Conservation (phyloP, 2,113 vertebrate species). For the Vombatus ursinus region DNA sequence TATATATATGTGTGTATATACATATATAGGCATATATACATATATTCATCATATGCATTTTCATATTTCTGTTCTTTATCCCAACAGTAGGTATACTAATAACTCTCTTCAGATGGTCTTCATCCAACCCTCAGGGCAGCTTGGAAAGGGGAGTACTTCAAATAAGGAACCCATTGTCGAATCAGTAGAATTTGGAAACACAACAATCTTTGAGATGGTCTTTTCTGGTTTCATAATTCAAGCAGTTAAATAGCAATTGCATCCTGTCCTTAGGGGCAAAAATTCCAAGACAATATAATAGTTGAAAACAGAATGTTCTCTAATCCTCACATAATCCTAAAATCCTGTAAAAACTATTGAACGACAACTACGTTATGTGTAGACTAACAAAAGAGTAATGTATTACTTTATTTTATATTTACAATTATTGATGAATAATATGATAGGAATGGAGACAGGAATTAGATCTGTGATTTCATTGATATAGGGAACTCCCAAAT, state of each 20-base stretch:
- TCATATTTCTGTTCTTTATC: neutral
- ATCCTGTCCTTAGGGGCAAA: constrained; percentile 29
- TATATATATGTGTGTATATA: neutral
- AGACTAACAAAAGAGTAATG: neutral
- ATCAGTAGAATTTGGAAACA: constrained; percentile 46
- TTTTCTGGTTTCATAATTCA: neutral
- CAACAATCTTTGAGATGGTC: neutral
- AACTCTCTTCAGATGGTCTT: neutral
- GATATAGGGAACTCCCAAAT: neutral
- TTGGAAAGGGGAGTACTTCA: constrained; percentile 15
- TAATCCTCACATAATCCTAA: neutral
- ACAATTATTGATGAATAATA: neutral
- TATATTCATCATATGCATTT: neutral
- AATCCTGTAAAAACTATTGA: neutral
- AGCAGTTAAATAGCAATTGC: neutral
- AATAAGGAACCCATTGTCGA: constrained; percentile 10
- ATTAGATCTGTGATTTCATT: neutral
- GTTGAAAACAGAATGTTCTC: neutral
- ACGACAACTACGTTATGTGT: neutral
- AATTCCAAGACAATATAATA: neutral
- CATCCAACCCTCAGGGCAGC: neutral
- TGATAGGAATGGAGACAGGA: neutral
- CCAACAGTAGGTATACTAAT: neutral
- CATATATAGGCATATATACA: neutral
- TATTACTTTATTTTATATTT: neutral